Evolutionary conservation across 2,888 invertebrate species (phyloP).

Genomic region (Heteromyza rotundicornis): DNA sequence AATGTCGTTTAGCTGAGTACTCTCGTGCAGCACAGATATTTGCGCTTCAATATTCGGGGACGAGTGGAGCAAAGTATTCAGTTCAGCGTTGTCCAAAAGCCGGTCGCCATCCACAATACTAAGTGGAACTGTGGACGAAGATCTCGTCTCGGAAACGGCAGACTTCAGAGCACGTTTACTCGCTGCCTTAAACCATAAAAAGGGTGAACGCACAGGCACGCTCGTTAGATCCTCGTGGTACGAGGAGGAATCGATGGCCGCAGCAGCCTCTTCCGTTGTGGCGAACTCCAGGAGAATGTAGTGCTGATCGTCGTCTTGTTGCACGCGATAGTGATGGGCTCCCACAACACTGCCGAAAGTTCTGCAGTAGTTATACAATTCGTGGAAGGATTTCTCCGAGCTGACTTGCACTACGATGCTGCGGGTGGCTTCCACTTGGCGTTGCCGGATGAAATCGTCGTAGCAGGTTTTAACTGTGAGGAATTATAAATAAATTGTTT

Average conservation of each 20-base stretch:
- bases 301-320: constrained; percentile 67
- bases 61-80: constrained; percentile 64
- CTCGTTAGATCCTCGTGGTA: constrained; percentile 67
- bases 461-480: constrained; percentile 51
- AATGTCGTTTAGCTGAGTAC: constrained; percentile 74
- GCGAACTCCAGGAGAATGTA: constrained; percentile 79
- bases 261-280: constrained; percentile 64
- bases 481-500: not conserved
- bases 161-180: constrained; percentile 39
- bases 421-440: constrained; percentile 71
- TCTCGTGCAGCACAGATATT: constrained; percentile 69
- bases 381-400: constrained; percentile 71
- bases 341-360: constrained; percentile 70
- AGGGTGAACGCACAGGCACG: constrained; percentile 72
- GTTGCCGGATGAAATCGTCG: constrained; percentile 67
- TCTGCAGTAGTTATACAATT: constrained; percentile 74
- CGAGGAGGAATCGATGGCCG: constrained; percentile 66
- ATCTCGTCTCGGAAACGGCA: not conserved
- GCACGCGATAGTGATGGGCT: constrained; percentile 68
- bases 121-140: constrained; percentile 23
- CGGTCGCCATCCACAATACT: constrained; percentile 64
- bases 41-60: constrained; percentile 69
- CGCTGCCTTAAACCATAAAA: constrained; percentile 74
- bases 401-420: constrained; percentile 80
- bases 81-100: constrained; percentile 60